A percentile compares a stretch with the other conserved stretches of the same genome.
Evolutionary conservation across 2,888 invertebrate species (phyloP).

Genomic region (Conops quadrifasciatus): DNA sequence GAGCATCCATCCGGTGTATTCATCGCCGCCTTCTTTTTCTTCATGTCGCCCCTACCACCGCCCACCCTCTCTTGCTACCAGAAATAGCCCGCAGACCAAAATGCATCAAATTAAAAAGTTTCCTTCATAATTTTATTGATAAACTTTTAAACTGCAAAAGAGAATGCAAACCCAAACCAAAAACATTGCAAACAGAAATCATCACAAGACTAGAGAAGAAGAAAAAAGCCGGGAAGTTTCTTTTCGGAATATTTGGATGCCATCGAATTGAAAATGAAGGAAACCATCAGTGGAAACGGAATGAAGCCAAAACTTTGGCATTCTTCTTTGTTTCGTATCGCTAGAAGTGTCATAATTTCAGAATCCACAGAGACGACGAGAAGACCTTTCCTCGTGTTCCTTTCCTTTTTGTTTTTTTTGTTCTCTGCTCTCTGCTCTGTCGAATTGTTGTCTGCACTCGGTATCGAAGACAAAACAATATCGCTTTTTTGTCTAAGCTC

Average conservation of each 20-base stretch:
- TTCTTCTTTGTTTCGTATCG: constrained; percentile 45
- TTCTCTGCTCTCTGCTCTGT: not conserved
- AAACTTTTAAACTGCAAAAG: constrained; percentile 49
- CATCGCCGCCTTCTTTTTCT: not conserved
- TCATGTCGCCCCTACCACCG: not conserved
- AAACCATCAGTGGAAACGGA: constrained; percentile 25
- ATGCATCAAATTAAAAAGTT: constrained; percentile 58
- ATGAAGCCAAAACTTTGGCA: constrained; percentile 41
- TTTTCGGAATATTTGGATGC: not conserved
- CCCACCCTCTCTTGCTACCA: not conserved
- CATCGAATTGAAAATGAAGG: constrained; percentile 23
- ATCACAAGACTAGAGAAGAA: not conserved
- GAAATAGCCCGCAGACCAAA: constrained; percentile 33
- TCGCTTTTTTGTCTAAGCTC: not conserved
- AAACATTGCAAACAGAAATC: too few relatives aligned
- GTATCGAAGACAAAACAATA: not conserved
- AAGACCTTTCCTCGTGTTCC: constrained; percentile 35
- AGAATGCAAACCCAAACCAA: not conserved
- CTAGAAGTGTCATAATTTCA: constrained; percentile 61
- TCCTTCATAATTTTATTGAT: constrained; percentile 57
- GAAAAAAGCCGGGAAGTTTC: constrained; percentile 24
- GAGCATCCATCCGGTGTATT: too few relatives aligned
- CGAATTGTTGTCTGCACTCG: not conserved
- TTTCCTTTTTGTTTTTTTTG: not conserved
- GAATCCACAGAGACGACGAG: constrained; percentile 59